Base-by-base conservation (phyloP, 1,140 invertebrate genomes). In the Brachionus asplanchnoidis region DNA sequence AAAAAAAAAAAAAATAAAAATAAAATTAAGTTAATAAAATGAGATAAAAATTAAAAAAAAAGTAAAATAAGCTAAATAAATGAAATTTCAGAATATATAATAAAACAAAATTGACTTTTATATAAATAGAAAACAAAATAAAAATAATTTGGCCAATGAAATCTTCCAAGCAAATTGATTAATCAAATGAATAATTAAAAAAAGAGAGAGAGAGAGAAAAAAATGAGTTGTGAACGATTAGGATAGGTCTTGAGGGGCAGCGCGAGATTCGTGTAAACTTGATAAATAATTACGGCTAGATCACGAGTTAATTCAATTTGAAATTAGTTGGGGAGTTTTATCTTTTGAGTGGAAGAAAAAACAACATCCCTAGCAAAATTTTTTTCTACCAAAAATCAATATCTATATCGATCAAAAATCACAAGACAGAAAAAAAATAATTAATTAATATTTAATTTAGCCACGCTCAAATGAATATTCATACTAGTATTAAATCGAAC, bases 401-500 rank as follows among this genome's bases (percentile, higher is more conserved):
- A 73, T 73, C 68, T 73, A 36, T 73, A 40, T 73, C 28, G 36
- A 73, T 73, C 68, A 42, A 32, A 68, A 68, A 40, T 73, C 36
- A 42, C 32, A 73, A 73, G 36, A 73, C 32, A 73, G 8, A 73
- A 5, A 73, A 73, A 73, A 73, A 73, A 70, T n/a, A n/a, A 42
- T 73, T 73, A 73, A 73, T 73, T 73, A 73, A 73, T 73, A 73
- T 42, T 42, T 42, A 42, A 73, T 73, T 73, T 73, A 73, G 68
- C 36, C 26, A 73, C 42, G 68, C 68, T 73, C 20, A 73, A 73
- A 73, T 73, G 68, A 73, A 73, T 73, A 73, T 73, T 40, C 68
- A 73, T 42, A 36, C n/a, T 42, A 42, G 17, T 73, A 73, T 42
- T 73, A 42, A 73, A 42, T 73, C 28, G 32, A 42, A 20, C 17